Evolutionary conservation across 2,888 invertebrate genomes (phyloP), one percentile per base, ranked within the genome.

Genomic region (Spodoptera littoralis): DNA sequence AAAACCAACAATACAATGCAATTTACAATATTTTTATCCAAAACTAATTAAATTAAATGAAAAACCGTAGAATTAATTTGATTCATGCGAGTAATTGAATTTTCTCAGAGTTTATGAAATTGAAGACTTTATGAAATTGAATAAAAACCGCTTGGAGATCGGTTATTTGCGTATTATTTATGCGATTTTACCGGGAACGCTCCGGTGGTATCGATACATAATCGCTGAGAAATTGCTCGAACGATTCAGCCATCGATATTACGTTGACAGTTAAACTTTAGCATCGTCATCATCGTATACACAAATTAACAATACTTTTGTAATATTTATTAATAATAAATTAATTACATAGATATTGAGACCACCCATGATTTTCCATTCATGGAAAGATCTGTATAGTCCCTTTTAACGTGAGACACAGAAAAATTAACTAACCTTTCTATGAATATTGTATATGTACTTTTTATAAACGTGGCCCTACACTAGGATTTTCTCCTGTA

Each of bases 151-250:
- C 73, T 66, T 65, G 72, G 50, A 54, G 67, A 73, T 71, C 54
- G 77, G 81, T 81, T 81, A 84, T 83, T 85, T 83, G 80, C 68
- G 80, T 71, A 70, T 83, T 89, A 88, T 89, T 88, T 87, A 88
- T 87, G 85, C 80, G 83, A 82, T 62, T 70, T 71, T 89, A 86
- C 88, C 74, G 60, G 59, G 88, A 88, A 87, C 80, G 80, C 82
- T 56, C 68, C 80, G 84, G 83, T 77, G 85, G 83, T 81, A 79
- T 65, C 78, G 72, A 68, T 74, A 71, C 70, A 79, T 88, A 87
- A 87, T 87, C 78, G 83, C 66, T 68, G 77, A 75, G 78, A 88
- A 87, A 88, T 86, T 87, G 82, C 82, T 63, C 78, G 67, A 82
- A 81, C 61, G 59, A 72, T 70, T 76, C 72, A 68, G 60, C 70